phyloP scores from a whole-genome alignment of 2,113 vertebrate genomes.

The Lepus timidus region DNA sequence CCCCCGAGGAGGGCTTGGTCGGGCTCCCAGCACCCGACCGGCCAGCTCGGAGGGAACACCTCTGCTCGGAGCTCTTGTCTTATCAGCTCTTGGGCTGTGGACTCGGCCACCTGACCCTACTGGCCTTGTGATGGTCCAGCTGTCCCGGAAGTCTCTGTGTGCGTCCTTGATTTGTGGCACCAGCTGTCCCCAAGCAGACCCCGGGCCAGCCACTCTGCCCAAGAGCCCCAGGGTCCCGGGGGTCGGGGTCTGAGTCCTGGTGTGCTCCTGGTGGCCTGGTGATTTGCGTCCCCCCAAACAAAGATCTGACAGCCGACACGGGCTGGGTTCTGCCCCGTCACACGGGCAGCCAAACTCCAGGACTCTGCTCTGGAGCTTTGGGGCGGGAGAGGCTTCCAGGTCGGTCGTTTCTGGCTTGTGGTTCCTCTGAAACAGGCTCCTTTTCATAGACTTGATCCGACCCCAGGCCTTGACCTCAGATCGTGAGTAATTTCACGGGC shows the following conservation, averaged over 20 bases:
- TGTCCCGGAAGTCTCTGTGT: background rate
- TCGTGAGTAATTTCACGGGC: background rate
- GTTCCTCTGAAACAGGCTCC: background rate
- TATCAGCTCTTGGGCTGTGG: background rate
- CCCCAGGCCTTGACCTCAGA: background rate
- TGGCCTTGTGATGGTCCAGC: background rate
- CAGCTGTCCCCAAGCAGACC: background rate
- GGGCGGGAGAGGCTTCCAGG: background rate
- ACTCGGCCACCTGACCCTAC: background rate
- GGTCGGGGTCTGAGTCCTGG: background rate
- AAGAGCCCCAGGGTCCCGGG: fast-evolving
- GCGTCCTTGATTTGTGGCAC: background rate
- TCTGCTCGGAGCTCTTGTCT: background rate
- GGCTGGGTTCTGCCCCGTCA: background rate
- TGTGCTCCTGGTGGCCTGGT: background rate
- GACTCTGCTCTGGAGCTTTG: background rate
- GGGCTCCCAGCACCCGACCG: background rate
- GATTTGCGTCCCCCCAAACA: background rate
- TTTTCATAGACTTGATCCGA: background rate
- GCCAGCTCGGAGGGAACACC: background rate
- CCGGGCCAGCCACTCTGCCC: background rate
- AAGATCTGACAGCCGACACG: background rate
- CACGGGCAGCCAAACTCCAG: no score
- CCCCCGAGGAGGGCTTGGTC: background rate
- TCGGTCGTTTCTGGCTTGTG: background rate